Evolutionary conservation across 2,113 vertebrate species (phyloP).

Genomic region (Nymphicus hollandicus): DNA sequence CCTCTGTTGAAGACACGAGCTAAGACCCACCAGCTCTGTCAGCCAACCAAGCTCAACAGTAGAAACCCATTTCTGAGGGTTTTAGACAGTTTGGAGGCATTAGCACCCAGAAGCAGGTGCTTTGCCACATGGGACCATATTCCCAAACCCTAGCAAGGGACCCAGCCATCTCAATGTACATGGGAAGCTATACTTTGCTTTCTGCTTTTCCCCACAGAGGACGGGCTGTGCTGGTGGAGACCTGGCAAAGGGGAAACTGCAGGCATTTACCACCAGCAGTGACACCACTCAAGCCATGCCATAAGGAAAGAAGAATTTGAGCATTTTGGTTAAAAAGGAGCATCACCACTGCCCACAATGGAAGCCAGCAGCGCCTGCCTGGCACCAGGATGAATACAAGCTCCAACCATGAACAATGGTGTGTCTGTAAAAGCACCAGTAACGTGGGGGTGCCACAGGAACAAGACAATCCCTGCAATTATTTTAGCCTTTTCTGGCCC

Average conservation of each 20-base stretch:
- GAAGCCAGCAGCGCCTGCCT: fast-evolving
- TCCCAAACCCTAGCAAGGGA: background rate
- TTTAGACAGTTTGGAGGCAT: background rate
- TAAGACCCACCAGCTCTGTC: background rate
- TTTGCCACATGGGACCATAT: background rate
- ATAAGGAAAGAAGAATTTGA: background rate
- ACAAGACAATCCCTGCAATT: background rate
- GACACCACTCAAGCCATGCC: background rate
- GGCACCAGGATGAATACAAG: background rate
- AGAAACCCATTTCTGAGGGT: background rate
- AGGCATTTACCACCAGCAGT: background rate
- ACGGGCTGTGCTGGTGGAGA: background rate
- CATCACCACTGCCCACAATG: background rate
- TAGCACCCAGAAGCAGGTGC: background rate
- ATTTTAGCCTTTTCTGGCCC: background rate
- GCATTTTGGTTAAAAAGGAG: background rate
- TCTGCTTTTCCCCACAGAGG: background rate
- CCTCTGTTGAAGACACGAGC: background rate
- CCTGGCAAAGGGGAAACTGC: background rate
- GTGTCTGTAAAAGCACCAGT: background rate
- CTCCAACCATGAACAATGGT: background rate
- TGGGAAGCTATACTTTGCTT: background rate
- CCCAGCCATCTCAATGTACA: fast-evolving
- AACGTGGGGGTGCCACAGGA: background rate
- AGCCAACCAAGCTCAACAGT: background rate